These are phyloP conservation scores for Fabriciana adippe DNA, from an alignment of 2,888 invertebrate genomes.

Conservation along the genomic window DNA sequence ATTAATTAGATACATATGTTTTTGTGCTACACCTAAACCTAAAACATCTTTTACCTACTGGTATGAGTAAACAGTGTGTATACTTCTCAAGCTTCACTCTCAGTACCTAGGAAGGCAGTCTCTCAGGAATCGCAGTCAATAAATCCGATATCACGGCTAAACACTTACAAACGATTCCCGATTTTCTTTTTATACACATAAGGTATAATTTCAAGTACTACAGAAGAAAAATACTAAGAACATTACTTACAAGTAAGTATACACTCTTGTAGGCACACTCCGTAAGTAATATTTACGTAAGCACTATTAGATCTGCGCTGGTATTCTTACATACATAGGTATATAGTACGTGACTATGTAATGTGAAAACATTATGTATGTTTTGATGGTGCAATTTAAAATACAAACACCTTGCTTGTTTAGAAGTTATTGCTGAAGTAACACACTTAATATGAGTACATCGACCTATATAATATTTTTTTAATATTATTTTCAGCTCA, in stretches of 20 bases:
- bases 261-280: too few relatives aligned
- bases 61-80: not conserved
- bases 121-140: conserved; percentile 17
- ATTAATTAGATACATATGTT: not conserved
- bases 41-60: not conserved
- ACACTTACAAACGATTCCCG: not conserved
- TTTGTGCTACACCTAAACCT: not conserved
- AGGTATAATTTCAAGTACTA: not conserved
- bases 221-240: conserved; percentile 3
- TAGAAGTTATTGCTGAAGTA: too few relatives aligned
- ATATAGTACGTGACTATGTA: too few relatives aligned
- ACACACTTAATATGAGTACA: too few relatives aligned
- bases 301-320: too few relatives aligned
- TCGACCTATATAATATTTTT: too few relatives aligned
- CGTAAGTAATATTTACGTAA: too few relatives aligned
- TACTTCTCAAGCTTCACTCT: conserved; percentile 1
- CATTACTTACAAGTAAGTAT: not conserved
- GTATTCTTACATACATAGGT: too few relatives aligned
- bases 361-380: too few relatives aligned
- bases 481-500: too few relatives aligned
- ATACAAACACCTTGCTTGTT: too few relatives aligned
- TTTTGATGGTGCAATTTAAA: too few relatives aligned
- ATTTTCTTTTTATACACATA: not conserved
- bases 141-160: conserved; percentile 1
- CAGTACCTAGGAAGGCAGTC: conserved; percentile 10